Evolutionary conservation across 1,140 invertebrate genomes (phyloP).

Genomic region (Zaprionus inermis): DNA sequence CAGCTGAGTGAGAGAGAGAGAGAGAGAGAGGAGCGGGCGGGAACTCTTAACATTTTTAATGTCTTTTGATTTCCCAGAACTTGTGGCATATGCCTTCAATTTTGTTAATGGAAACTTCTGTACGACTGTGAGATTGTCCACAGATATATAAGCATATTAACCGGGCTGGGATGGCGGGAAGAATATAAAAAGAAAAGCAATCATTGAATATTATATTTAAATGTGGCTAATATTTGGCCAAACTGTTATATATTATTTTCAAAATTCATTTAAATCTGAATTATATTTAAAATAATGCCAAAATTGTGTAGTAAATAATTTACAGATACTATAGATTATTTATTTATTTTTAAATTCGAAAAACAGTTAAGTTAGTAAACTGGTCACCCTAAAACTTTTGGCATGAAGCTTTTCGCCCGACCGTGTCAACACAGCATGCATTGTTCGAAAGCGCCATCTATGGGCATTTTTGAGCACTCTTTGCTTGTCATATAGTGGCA

Average conservation of each 20-base stretch:
- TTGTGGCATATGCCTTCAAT: constrained; percentile 53
- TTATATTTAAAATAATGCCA: not conserved
- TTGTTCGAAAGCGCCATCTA: constrained; percentile 1
- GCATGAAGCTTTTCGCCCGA: not conserved
- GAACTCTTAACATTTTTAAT: constrained; percentile 55
- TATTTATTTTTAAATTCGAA: not conserved
- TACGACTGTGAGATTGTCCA: constrained; percentile 59
- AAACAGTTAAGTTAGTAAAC: not conserved
- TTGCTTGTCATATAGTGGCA: not conserved
- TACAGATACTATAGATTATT: not conserved
- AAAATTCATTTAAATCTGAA: no score
- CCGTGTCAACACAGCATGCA: not conserved
- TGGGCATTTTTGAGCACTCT: not conserved
- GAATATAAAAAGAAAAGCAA: not conserved
- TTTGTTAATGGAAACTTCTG: constrained; percentile 66
- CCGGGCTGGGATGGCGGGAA: not conserved
- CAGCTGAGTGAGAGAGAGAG: not conserved
- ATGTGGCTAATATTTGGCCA: no score
- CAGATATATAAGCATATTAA: constrained; percentile 35
- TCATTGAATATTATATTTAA: not conserved
- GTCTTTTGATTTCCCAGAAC: constrained; percentile 64
- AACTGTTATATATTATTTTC: no score
- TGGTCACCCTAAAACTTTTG: constrained; percentile 20
- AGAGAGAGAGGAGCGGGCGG: not conserved
- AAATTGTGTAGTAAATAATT: no score